Percentiles rank a stretch among this genome's conserved stretches.
phyloP scores from a whole-genome alignment of 2,888 invertebrate genomes.

The Cataglyphis albicans region DNA sequence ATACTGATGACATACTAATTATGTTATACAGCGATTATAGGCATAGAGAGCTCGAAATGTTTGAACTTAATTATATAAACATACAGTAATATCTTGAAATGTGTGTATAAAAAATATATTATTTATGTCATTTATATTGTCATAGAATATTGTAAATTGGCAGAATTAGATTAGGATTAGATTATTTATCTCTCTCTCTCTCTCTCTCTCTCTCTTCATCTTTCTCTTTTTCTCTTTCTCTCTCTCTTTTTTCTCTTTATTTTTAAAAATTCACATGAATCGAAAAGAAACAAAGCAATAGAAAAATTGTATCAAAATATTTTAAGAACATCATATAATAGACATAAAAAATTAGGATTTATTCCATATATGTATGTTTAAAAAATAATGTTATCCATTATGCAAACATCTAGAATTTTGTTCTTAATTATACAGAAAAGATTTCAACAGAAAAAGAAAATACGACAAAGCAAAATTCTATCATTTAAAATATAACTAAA shows the following conservation, averaged over 20 bases:
- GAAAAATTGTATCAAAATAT: not conserved
- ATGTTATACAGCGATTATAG: conserved; percentile 17
- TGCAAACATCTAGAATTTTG: not conserved
- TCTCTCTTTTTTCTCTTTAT: not conserved
- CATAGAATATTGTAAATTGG: not conserved
- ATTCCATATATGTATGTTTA: not conserved
- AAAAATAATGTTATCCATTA: not conserved
- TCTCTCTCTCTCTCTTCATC: too few relatives aligned
- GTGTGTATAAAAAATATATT: not conserved
- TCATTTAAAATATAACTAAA: not conserved
- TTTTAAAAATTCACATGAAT: not conserved
- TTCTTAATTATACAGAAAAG: not conserved
- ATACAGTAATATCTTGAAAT: not conserved
- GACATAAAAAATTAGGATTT: not conserved
- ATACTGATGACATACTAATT: conserved; percentile 47
- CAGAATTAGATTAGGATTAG: not conserved
- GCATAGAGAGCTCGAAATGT: not conserved
- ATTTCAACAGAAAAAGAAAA: not conserved
- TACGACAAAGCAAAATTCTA: not conserved
- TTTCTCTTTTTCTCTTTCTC: too few relatives aligned
- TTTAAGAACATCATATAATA: not conserved
- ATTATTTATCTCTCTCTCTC: too few relatives aligned
- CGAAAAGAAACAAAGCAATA: not conserved
- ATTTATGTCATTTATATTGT: not conserved
- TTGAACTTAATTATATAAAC: not conserved